Evolutionary conservation across 2,113 vertebrate genomes (phyloP), one percentile per base, ranked within the genome.

Genomic region (Athene cunicularia): DNA sequence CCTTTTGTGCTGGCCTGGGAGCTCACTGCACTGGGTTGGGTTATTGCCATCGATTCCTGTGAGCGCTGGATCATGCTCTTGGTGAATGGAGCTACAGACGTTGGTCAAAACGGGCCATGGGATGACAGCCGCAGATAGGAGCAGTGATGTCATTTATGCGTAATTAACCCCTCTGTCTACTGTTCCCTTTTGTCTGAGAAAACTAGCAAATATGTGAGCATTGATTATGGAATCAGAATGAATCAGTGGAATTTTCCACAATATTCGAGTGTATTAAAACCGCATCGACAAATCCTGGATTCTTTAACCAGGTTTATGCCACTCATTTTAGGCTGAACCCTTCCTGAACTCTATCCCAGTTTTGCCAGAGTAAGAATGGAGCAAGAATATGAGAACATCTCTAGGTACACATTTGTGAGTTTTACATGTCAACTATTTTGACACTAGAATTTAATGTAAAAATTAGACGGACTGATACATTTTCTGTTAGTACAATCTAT

Each of bases 251-350:
- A 70, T 79, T 94, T 96, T 93, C 26, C 28, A 8, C 68, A 72
- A 79, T 84, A 79, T 84, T 58, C 43, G 81, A 64, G 66, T 59
- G 47, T 82, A 84, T 93, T 80, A 83, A 83, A 94, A 93, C 77
- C 47, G 7, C 22, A 82, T 64, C 1, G 21, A 75, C 33, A 82
- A 80, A 70, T 43, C 49, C 50, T 45, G 19, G 20, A 58, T 79
- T 83, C 59, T 95, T 88, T 60, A 91, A 84, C 49, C 39, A 82
- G 58, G 71, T 90, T 91, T 82, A 63, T 89, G 50, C 21, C 76
- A 70, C 12, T 91, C 26, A 52, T 22, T 86, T 94, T 63, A 90
- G 45, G 12, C 17, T 97, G 85, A 95, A 94, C 88, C 90, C 37
- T 76, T 58, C 67, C 20, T 94, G 86, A 95, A 92, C 79, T 90